Percentiles rank a stretch among this genome's conserved stretches.
These are phyloP conservation scores for Crossoptilon crossoptilon DNA, from an alignment of 2,797 vertebrate species.

Conservation along the genomic window DNA sequence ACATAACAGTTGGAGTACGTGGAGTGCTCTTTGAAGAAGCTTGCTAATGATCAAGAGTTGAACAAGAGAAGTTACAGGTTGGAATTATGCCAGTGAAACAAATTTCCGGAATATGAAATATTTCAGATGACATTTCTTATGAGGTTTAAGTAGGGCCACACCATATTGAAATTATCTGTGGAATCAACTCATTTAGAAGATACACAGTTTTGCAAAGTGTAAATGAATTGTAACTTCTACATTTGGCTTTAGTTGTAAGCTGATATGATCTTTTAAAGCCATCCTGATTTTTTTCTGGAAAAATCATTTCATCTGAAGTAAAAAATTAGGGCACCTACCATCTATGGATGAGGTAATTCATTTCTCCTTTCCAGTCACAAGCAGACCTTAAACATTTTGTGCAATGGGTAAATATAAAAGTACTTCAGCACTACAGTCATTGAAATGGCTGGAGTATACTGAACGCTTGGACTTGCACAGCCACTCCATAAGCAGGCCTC, in stretches of 20 bases:
- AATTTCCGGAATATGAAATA: not conserved
- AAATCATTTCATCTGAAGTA: not conserved
- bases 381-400: not conserved
- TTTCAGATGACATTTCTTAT: not conserved
- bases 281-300: constrained; percentile 17
- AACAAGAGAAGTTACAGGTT: not conserved
- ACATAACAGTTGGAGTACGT: not conserved
- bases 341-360: not conserved
- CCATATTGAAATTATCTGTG: not conserved
- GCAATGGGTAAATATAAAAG: not conserved
- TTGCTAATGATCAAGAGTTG: not conserved
- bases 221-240: not conserved
- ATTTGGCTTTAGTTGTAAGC: not conserved
- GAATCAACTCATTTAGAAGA: not conserved
- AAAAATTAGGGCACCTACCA: not conserved
- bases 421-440: not conserved
- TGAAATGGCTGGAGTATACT: not conserved
- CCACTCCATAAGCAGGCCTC: fast-evolving
- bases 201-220: not conserved
- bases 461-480: not conserved
- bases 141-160: not conserved
- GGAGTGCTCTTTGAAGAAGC: not conserved
- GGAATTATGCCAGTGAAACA: not conserved
- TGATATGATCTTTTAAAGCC: not conserved
- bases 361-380: not conserved